These are phyloP conservation scores for Galeruca laticollis DNA, from an alignment of 2,888 invertebrate species.

Conservation along the genomic window DNA sequence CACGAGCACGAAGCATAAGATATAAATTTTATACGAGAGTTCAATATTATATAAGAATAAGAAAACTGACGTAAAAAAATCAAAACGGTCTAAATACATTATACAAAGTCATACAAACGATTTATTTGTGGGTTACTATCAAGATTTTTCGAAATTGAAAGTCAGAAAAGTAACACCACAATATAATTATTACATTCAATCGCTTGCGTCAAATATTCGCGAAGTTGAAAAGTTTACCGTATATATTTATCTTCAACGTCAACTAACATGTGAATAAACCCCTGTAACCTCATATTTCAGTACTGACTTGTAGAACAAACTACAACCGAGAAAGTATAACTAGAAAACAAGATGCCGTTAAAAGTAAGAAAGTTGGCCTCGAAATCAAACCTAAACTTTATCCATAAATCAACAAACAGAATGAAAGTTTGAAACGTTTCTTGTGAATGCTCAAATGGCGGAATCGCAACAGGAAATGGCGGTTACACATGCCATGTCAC, in stretches of 20 bases:
- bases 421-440: constrained; percentile 53
- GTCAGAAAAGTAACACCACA: no score
- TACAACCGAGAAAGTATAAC: constrained; percentile 29
- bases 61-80: no score
- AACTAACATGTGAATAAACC: not conserved
- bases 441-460: constrained; percentile 53
- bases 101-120: no score
- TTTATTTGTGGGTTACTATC: no score
- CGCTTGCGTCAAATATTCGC: no score
- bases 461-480: constrained; percentile 54
- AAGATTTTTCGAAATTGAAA: no score
- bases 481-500: constrained; percentile 48
- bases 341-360: constrained; percentile 37
- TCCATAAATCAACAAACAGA: constrained; percentile 57
- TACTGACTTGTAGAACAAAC: constrained; percentile 14
- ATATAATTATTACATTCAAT: no score
- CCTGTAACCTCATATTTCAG: constrained; percentile 30
- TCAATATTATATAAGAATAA: no score
- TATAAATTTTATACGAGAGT: no score
- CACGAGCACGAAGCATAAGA: no score
- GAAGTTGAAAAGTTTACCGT: no score
- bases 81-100: no score
- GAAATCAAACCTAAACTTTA: constrained; percentile 54
- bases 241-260: not conserved
- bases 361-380: constrained; percentile 33